Evolutionary conservation across 2,797 vertebrate genomes (phyloP), one percentile per base, ranked within the genome.

Genomic region (Periophthalmus magnuspinnatus): DNA sequence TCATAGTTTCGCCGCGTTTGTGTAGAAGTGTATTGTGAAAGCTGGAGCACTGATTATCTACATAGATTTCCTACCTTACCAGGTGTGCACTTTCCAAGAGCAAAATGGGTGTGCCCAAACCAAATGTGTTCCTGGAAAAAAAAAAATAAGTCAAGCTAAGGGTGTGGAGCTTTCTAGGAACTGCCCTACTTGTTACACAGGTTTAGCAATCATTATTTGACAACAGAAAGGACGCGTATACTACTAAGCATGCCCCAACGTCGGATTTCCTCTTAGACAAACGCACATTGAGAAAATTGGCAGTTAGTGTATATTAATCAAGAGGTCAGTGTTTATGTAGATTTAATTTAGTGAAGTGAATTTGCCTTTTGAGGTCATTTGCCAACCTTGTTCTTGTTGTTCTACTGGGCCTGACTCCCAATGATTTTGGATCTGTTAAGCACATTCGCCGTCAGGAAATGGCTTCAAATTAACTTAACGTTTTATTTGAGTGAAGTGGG

Each of bases 281-380:
- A 28, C 28, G 41, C 38, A 55, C 9, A 2, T 48, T 17, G 10
- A 52, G 24, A 22, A 24, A 58, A 33, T 0, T 3, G 1, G 41
- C 8, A 45, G 60, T 65, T 54, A 14, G 9, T 71, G 67, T 41
- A 24, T 47, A 71, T 70, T 19, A 72, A 28, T 62, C 65, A 61
- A 34, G 67, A 70, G 59, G 61, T 45, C 74, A 45, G 65, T 68
- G 47, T 33, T 64, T 34, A 76, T 77, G 77, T 74, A 33, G 56
- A 64, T 5, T 3, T 83, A 66, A 81, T 74, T 74, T 66, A 32
- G 65, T 74, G 79, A 69, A 77, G 57, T 78, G 54, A 58, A 78
- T 81, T 68, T 60, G 58, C 76, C 47, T 41, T 66, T 71, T 38
- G 19, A 68, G 63, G 55, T 45, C 60, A 19, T 60, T 73, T 66